Percentiles rank a stretch among this genome's conserved stretches.
Conservation (phyloP, 2,797 vertebrate species). For the Dendrocincla fuliginosa region DNA sequence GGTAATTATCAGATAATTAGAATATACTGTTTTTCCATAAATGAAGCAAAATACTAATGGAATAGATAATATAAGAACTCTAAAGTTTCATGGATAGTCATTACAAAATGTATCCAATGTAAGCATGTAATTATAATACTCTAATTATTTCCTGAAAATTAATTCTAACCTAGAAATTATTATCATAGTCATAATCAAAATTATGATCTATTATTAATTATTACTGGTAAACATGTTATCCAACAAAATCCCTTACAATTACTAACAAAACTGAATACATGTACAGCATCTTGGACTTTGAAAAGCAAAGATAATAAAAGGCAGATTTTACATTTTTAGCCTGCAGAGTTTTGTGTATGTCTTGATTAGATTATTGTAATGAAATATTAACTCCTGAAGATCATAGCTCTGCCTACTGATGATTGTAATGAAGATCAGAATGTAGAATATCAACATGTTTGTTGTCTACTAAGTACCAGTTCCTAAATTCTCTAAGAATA, state of each 20-base stretch:
- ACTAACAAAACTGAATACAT: background rate
- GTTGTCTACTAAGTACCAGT: background rate
- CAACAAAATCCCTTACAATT: background rate
- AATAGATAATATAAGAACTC: background rate
- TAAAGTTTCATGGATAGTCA: background rate
- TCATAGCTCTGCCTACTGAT: background rate
- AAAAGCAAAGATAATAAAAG: background rate
- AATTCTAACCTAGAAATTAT: background rate
- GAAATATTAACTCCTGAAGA: background rate
- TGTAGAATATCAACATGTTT: background rate
- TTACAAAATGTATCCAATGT: background rate
- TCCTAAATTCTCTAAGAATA: background rate
- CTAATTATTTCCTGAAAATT: background rate
- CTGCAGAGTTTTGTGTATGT: background rate
- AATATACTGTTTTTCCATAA: background rate
- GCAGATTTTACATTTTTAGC: background rate
- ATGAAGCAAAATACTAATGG: background rate
- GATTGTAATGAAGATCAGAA: background rate
- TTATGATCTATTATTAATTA: background rate
- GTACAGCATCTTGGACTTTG: background rate
- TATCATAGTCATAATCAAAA: background rate
- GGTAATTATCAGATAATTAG: background rate
- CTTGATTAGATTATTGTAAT: background rate
- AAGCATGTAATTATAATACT: background rate
- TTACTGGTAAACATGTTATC: background rate